Evolutionary conservation across 2,797 vertebrate species (phyloP).

Genomic region (Merluccius polli): DNA sequence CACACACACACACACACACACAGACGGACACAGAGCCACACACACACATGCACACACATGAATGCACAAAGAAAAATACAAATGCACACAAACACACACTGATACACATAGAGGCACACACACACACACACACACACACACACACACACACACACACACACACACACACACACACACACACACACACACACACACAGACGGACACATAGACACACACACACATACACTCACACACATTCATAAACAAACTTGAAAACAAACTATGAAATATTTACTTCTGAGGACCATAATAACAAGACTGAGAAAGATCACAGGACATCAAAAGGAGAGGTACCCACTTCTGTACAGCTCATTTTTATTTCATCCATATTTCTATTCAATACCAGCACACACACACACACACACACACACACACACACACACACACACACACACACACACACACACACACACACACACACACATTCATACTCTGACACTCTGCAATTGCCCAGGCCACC

Average conservation of each 20-base stretch:
- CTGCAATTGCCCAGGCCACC: slow-evolving; percentile 52
- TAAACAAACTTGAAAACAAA: not conserved
- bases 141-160: not conserved
- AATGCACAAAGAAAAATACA: not conserved
- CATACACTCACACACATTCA: not conserved
- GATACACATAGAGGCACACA: not conserved
- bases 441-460: not conserved
- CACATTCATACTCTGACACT: slow-evolving; percentile 25
- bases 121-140: not conserved
- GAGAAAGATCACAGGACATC: not conserved
- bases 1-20: not conserved
- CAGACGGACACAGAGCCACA: not conserved
- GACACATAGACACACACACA: not conserved
- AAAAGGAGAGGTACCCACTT: not conserved
- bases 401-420: slow-evolving; percentile 1
- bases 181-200: not conserved
- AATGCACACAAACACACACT: not conserved
- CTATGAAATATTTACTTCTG: not conserved
- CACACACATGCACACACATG: not conserved
- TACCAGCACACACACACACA: slow-evolving; percentile 9
- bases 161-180: not conserved
- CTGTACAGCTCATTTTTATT: not conserved
- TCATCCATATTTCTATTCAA: not conserved
- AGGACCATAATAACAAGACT: slow-evolving; percentile 21
- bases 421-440: slow-evolving; percentile 15